Evolutionary conservation across 2,113 vertebrate genomes (phyloP).

Genomic region (Lampris incognitus): DNA sequence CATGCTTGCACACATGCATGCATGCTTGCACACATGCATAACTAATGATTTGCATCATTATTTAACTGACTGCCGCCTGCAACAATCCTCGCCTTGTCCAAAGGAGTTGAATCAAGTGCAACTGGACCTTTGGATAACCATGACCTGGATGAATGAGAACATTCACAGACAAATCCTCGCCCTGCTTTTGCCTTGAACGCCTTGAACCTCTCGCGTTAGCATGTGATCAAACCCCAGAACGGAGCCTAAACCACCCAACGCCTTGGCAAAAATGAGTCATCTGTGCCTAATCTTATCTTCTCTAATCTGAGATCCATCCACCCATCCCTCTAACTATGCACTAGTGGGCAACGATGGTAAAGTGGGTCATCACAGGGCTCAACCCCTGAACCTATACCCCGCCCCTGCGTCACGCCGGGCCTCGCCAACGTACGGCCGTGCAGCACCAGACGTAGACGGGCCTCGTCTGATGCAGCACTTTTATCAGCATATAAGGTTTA

Average conservation of each 20-base stretch:
- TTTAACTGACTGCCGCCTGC: not conserved
- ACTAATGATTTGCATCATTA: too few relatives aligned
- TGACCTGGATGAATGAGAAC: too few relatives aligned
- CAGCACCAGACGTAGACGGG: constrained; percentile 50
- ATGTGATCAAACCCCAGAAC: not conserved
- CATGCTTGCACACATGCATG: too few relatives aligned
- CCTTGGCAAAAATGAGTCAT: not conserved
- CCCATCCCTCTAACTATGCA: constrained; percentile 9
- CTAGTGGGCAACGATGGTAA: constrained; percentile 25
- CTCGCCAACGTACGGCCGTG: constrained; percentile 15
- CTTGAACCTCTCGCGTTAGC: constrained; percentile 10
- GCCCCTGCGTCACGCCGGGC: constrained; percentile 1
- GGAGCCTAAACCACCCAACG: not conserved
- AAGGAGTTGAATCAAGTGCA: too few relatives aligned
- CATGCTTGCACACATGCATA: too few relatives aligned
- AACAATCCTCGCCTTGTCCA: not conserved
- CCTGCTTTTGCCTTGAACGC: not conserved
- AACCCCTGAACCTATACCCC: constrained; percentile 21
- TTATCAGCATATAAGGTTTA: constrained; percentile 50
- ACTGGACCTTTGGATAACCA: too few relatives aligned
- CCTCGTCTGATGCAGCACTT: not conserved
- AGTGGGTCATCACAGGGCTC: constrained; percentile 29
- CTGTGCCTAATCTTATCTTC: constrained; percentile 20
- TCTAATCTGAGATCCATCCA: not conserved
- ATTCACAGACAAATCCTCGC: too few relatives aligned